Conservation (phyloP, 2,888 invertebrate genomes). For the Pyrochroa serraticornis region DNA sequence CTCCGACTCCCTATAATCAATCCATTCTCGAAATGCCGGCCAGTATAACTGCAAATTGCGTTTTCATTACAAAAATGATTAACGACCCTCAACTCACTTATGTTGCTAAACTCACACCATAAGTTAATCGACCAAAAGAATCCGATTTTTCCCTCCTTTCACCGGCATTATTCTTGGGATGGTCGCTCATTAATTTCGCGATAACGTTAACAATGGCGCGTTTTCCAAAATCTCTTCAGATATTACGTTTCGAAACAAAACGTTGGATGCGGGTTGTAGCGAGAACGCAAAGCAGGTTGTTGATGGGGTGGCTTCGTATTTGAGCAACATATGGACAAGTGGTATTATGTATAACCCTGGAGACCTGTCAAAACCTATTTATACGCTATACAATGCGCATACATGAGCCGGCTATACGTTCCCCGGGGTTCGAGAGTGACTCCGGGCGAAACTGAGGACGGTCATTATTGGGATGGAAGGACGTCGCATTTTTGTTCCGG, state of each 20-base stretch:
- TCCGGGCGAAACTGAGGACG: constrained; percentile 17
- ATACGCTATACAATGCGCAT: constrained; percentile 51
- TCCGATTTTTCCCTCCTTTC: constrained; percentile 25
- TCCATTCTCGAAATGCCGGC: constrained; percentile 12
- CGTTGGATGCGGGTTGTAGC: neutral
- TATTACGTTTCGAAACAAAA: constrained; percentile 15
- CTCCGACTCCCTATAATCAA: constrained; percentile 24
- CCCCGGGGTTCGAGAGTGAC: constrained; percentile 24
- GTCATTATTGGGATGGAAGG: constrained; percentile 11
- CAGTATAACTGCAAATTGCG: constrained; percentile 40
- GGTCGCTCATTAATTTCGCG: constrained; percentile 18
- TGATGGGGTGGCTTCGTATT: constrained; percentile 37
- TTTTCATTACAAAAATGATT: constrained; percentile 52
- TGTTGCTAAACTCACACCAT: constrained; percentile 47
- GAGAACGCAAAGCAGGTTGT: constrained; percentile 33
- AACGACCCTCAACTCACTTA: constrained; percentile 41
- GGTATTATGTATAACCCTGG: constrained; percentile 58
- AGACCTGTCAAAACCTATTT: constrained; percentile 58
- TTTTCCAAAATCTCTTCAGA: constrained; percentile 9
- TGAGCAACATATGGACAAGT: constrained; percentile 58
- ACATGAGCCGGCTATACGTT: constrained; percentile 41
- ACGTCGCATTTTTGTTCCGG: constrained; percentile 10
- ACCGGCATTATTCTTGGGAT: constrained; percentile 10
- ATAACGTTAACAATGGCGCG: constrained; percentile 17
- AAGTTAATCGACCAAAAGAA: constrained; percentile 50